Conservation (phyloP, 1,140 invertebrate genomes). For the Magallana angulata region DNA sequence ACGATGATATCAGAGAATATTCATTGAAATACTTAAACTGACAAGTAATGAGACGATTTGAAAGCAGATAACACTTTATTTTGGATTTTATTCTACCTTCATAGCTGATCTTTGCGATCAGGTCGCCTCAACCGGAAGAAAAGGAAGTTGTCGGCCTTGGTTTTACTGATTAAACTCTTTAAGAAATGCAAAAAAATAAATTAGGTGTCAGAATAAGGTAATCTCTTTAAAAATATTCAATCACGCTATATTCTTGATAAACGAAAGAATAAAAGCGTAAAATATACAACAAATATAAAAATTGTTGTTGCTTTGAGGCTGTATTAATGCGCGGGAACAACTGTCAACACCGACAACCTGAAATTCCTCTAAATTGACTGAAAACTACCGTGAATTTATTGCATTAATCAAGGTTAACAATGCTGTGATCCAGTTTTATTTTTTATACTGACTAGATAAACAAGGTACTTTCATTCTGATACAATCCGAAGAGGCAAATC, state of each 20-base stretch:
- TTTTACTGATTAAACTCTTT: background rate
- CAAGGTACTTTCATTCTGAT: no score
- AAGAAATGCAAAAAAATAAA: background rate
- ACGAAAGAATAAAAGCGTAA: no score
- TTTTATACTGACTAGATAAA: no score
- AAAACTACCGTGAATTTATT: background rate
- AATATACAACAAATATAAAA: no score
- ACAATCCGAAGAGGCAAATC: no score
- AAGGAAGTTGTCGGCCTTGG: conserved; percentile 36
- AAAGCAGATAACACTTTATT: background rate
- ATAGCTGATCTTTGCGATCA: conserved; percentile 64
- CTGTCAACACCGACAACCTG: background rate
- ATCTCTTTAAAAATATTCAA: no score
- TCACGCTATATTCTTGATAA: no score
- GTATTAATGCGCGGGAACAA: background rate
- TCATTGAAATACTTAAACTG: background rate
- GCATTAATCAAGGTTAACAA: no score
- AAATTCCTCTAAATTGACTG: background rate
- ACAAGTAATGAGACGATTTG: background rate
- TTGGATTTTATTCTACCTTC: conserved; percentile 58
- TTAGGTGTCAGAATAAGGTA: no score
- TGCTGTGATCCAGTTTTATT: no score
- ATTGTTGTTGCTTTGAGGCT: background rate
- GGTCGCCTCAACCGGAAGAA: conserved; percentile 64
- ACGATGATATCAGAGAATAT: background rate